Evolutionary conservation across 2,113 vertebrate genomes (phyloP), one percentile per base, ranked within the genome.

Genomic region (Benitochromis conjunctus): DNA sequence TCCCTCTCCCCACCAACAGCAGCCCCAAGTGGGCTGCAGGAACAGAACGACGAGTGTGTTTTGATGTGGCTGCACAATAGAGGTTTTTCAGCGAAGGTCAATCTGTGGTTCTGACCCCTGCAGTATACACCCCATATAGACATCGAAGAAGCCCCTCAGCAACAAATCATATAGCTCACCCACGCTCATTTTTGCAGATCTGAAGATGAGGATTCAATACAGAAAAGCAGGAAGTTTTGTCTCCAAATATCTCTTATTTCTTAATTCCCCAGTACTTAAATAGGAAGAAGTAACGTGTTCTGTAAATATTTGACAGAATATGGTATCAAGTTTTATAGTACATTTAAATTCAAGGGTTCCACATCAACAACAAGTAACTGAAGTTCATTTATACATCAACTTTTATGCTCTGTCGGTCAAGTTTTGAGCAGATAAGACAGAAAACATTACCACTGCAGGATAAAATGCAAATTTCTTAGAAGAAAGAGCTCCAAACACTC

Each of bases 41-140:
- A 89, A 89, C 87, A 89, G 87, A 94, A 88, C 93, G 93, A 88
- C 92, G 81, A 91, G 86, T 84, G 92, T 80, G 89, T 85, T 93
- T 91, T 86, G 89, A 93, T 88, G 85, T 90, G 81, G 58, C 88
- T 54, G 71, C 79, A 95, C 94, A 95, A 94, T 91, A 60, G 89
- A 86, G 54, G 79, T 80, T 55, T 76, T 93, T 93, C 86, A 94
- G 80, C 31, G 29, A 34, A 31, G 80, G 78, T 85, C 90, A 84
- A n/a, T n/a, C 31, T 86, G 81, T 62, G 84, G 85, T 71, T 80
- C 41, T 88, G 87, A 91, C 79, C 89, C 36, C 55, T 79, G 74
- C 76, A 87, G 76, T 88, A 74, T 79, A 82, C 66, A 36, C 76
- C 71, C 60, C 60, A 56, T 77, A 87, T n/a, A 80, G 76, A 56